Conservation (phyloP, 2,797 vertebrate genomes). For the Naso thynnoides region DNA sequence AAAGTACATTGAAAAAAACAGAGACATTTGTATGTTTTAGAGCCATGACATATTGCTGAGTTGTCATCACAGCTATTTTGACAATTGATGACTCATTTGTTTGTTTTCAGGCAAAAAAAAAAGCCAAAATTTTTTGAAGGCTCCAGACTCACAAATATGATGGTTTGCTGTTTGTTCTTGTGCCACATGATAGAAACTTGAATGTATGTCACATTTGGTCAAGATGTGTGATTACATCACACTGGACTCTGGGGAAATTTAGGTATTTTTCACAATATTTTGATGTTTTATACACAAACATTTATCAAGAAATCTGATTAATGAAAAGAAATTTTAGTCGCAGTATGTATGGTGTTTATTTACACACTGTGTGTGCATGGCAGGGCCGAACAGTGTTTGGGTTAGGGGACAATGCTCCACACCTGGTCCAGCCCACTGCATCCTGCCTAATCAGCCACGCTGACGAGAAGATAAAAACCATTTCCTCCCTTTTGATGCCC, state of each 20-base stretch:
- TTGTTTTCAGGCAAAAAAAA: background rate
- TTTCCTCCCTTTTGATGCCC: constrained; percentile 62
- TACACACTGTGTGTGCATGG: background rate
- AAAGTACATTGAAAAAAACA: background rate
- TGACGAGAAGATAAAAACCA: constrained; percentile 65
- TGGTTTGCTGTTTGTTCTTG: background rate
- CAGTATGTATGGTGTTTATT: background rate
- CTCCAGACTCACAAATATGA: background rate
- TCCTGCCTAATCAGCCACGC: constrained; percentile 73
- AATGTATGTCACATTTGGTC: no score
- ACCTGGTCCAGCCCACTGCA: constrained; percentile 68
- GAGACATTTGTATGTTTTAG: background rate
- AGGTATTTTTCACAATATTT: background rate
- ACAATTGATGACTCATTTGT: background rate
- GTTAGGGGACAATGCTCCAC: constrained; percentile 57
- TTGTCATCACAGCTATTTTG: background rate
- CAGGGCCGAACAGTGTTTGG: constrained; percentile 29
- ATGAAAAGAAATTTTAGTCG: no score
- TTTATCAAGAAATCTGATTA: background rate
- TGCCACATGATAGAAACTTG: no score
- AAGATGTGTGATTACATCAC: background rate
- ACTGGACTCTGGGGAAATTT: background rate
- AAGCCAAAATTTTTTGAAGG: background rate
- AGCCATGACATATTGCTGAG: background rate
- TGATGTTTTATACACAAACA: background rate